phyloP scores from a whole-genome alignment of 2,113 vertebrate species.

The Lophochroa leadbeateri region DNA sequence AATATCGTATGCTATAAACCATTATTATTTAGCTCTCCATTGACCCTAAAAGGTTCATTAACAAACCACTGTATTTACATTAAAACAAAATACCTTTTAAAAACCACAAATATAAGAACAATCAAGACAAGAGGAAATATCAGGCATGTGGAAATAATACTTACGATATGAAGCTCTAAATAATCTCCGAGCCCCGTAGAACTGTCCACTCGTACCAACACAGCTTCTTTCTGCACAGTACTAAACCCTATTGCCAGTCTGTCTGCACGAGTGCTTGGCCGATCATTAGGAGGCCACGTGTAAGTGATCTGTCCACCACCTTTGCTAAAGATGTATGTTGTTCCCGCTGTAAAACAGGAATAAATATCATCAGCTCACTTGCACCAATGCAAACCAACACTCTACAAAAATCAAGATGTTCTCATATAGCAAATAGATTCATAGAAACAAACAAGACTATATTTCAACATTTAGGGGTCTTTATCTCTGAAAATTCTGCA shows the following conservation, averaged over 20 bases:
- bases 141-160: slow-evolving; percentile 59
- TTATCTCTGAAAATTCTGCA: slow-evolving; percentile 27
- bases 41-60: not conserved
- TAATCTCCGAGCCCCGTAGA: slow-evolving; percentile 96
- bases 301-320: slow-evolving; percentile 97
- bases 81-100: not conserved
- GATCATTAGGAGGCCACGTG: slow-evolving; percentile 97
- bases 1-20: not conserved
- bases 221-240: slow-evolving; percentile 93
- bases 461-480: slow-evolving; percentile 14
- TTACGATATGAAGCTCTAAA: slow-evolving; percentile 98
- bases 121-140: not conserved
- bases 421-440: not conserved
- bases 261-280: slow-evolving; percentile 96
- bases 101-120: not conserved
- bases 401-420: not conserved
- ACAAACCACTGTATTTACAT: not conserved
- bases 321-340: slow-evolving; percentile 97
- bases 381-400: not conserved
- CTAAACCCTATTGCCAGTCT: slow-evolving; percentile 98
- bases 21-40: not conserved
- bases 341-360: slow-evolving; percentile 86
- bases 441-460: not conserved
- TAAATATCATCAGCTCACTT: slow-evolving; percentile 18
- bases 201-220: slow-evolving; percentile 96